Conservation (phyloP, 1,140 invertebrate genomes). For the Drosophila yakuba region DNA sequence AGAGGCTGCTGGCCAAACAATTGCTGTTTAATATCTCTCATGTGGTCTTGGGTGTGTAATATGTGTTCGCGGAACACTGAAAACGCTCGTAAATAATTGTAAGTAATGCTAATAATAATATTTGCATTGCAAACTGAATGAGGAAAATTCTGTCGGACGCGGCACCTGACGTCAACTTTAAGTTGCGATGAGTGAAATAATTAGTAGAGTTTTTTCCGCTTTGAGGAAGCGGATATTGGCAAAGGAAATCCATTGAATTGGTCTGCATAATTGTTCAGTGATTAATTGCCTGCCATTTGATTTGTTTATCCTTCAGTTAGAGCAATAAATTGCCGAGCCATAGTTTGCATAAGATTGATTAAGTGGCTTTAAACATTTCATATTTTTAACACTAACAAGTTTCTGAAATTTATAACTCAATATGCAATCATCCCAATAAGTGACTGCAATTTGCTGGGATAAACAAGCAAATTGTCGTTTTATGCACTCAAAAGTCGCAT, state of each 20-base stretch:
- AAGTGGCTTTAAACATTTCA: neutral
- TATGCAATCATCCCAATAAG: neutral
- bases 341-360: neutral
- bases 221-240: conserved; percentile 22
- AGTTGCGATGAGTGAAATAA: conserved; percentile 22
- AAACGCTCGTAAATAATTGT: conserved; percentile 60
- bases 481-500: conserved; percentile 4
- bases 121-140: conserved; percentile 24
- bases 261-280: neutral
- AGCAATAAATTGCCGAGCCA: neutral
- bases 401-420: too few species aligned
- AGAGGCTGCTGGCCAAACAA: conserved; percentile 32
- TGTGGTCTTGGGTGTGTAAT: conserved; percentile 20
- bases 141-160: neutral
- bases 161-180: conserved; percentile 30
- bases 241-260: neutral
- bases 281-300: conserved; percentile 12
- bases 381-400: too few species aligned
- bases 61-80: conserved; percentile 24
- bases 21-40: conserved; percentile 68
- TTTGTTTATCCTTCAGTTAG: neutral
- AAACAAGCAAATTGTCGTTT: conserved; percentile 54
- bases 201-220: neutral
- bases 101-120: conserved; percentile 64
- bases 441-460: neutral